Base-by-base conservation (phyloP, 2,888 invertebrate species). In the Hoplodrina ambigua region DNA sequence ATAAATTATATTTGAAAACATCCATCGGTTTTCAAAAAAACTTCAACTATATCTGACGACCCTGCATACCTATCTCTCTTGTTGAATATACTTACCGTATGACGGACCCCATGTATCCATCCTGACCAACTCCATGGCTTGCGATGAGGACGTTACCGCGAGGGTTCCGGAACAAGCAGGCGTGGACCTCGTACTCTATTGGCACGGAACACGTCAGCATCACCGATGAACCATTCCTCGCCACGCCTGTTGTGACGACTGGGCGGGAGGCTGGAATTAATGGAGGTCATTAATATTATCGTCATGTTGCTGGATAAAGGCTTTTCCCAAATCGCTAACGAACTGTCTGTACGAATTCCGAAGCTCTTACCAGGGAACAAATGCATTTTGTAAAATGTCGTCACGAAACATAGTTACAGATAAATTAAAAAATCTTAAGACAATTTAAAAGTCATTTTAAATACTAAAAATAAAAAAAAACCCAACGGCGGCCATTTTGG, bases 101-200 rank as follows among this genome's bases (percentile, higher is more conserved):
- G 25, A 82, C 75, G 15, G 63, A 58, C 8, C 89, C 90, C 17
- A 76, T 80, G 81, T 91, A 94, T 11, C 92, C 87, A 54, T 87
- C 90, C 69, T 94, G 89, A 0, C 91, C 89, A 5, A 94, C 89
- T 0, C 93, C 94, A 7, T 86, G 86, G 11, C 84, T 81, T 0
- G 93, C 92, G 17, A 95, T 75, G 6, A 94, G 84, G 8, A 92
- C 81, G 1, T 81, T 84, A 4, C 92, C 93, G 0, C 75, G 69
- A 0, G 94, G 93, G 46, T 90, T 87, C 0, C 92, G 88, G 90
- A 95, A 95, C 82, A 91, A 90, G 86, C 95, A 95, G 4, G 89
- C 82, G 1, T 75, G 80, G 1, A 94, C 74, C 2, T 82, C 65
- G 5, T 88, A 73, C 1, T 83, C 63, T 7, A 78, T 84, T 6